These are phyloP conservation scores for Ceriagrion tenellum DNA, from an alignment of 2,888 invertebrate genomes.

Conservation along the genomic window DNA sequence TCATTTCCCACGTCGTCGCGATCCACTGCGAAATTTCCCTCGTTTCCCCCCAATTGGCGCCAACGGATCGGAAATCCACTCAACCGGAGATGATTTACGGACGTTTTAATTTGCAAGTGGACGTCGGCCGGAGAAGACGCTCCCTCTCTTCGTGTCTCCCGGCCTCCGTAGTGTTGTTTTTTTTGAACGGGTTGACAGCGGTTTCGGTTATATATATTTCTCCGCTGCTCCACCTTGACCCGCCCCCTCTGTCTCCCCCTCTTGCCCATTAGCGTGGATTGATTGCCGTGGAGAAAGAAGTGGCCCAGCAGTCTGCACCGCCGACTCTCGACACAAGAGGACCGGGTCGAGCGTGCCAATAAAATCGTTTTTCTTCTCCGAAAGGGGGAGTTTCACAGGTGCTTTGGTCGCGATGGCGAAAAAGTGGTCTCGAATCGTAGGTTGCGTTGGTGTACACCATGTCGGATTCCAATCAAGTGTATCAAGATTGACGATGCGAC, in stretches of 20 bases:
- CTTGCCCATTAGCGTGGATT: not conserved
- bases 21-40: not conserved
- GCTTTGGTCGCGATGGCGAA: not conserved
- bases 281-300: conserved; percentile 17
- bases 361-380: not conserved
- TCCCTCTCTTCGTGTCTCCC: not conserved
- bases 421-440: not conserved
- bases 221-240: not conserved
- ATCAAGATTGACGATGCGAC: not conserved
- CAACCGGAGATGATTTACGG: not conserved
- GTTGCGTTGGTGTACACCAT: not conserved
- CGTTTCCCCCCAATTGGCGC: not conserved
- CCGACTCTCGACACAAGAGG: not conserved
- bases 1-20: not conserved
- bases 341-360: not conserved
- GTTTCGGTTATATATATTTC: not conserved
- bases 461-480: not conserved
- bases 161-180: not conserved
- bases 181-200: conserved; percentile 32
- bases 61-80: not conserved
- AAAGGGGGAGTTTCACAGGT: not conserved
- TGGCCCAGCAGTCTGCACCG: not conserved
- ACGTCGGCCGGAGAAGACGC: not conserved
- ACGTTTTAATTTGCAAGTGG: not conserved
- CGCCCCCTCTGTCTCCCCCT: too few species aligned